These are phyloP conservation scores for Autographa gamma DNA, from an alignment of 2,888 invertebrate species.

Conservation along the genomic window DNA sequence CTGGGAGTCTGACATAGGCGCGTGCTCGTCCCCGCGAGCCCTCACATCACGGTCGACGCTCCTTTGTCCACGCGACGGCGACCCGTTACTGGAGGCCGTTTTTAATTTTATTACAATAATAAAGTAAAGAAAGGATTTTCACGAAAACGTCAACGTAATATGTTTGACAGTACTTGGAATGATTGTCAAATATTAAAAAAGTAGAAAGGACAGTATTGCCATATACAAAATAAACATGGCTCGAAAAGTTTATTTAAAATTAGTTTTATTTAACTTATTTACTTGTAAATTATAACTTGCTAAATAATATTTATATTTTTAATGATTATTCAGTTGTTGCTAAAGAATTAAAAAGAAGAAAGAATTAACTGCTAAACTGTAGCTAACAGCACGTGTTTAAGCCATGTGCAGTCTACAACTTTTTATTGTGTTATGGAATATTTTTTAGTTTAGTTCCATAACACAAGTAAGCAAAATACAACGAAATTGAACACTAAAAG, in stretches of 20 bases:
- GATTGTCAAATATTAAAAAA: conserved; percentile 20
- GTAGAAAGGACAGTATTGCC: conserved; percentile 21
- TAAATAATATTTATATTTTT: neutral
- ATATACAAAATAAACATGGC: neutral
- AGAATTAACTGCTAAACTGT: neutral
- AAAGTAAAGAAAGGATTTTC: conserved; percentile 53
- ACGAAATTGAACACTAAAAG: neutral
- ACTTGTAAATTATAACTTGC: neutral
- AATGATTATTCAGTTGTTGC: neutral
- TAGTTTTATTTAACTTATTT: no score
- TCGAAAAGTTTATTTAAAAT: neutral
- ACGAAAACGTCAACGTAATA: conserved; percentile 60
- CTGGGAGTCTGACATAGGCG: conserved; percentile 83
- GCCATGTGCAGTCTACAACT: conserved; percentile 17
- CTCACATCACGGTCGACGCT: conserved; percentile 81
- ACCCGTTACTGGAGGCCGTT: conserved; percentile 56
- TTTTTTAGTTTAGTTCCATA: conserved; percentile 6
- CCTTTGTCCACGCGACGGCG: conserved; percentile 62
- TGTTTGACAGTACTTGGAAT: conserved; percentile 47
- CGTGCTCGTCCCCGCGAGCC: conserved; percentile 76
- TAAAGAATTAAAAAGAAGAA: neutral
- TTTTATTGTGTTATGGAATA: conserved; percentile 25
- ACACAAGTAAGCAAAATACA: neutral
- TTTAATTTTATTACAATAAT: conserved; percentile 46
- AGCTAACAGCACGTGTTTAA: conserved; percentile 14